A percentile compares a stretch with the other conserved stretches of the same genome.
Conservation (phyloP, 2,888 invertebrate species). For the Sinotaia quadrata region DNA sequence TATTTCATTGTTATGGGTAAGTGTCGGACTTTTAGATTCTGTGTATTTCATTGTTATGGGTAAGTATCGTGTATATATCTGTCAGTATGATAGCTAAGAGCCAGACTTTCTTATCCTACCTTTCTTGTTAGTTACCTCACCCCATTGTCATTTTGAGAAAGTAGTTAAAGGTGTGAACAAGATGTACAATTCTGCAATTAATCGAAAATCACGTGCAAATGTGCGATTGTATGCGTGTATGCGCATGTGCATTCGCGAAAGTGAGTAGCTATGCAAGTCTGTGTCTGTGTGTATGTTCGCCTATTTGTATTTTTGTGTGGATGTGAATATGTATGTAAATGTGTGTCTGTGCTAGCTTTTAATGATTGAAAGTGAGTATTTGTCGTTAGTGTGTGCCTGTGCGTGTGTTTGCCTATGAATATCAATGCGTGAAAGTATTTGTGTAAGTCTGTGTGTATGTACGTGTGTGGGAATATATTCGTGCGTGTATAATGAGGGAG, state of each 20-base stretch:
- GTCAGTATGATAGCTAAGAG: too few relatives aligned
- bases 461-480: background rate
- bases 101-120: too few relatives aligned
- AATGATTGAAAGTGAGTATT: background rate
- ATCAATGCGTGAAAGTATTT: background rate
- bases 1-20: too few relatives aligned
- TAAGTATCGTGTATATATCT: too few relatives aligned
- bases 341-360: background rate
- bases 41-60: too few relatives aligned
- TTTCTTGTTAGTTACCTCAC: too few relatives aligned
- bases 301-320: slow-evolving; percentile 17
- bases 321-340: background rate
- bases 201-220: background rate
- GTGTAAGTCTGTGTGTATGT: background rate
- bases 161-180: too few relatives aligned
- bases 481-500: too few relatives aligned
- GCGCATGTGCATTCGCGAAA: background rate
- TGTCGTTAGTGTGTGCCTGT: background rate
- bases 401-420: background rate
- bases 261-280: background rate
- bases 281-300: slow-evolving; percentile 16
- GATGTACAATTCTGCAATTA: too few relatives aligned
- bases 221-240: background rate
- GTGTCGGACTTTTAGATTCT: too few relatives aligned
- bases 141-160: too few relatives aligned